A percentile compares a stretch with the other conserved stretches of the same genome.
phyloP scores from a whole-genome alignment of 2,888 invertebrate genomes.

The Hylaea fasciaria region DNA sequence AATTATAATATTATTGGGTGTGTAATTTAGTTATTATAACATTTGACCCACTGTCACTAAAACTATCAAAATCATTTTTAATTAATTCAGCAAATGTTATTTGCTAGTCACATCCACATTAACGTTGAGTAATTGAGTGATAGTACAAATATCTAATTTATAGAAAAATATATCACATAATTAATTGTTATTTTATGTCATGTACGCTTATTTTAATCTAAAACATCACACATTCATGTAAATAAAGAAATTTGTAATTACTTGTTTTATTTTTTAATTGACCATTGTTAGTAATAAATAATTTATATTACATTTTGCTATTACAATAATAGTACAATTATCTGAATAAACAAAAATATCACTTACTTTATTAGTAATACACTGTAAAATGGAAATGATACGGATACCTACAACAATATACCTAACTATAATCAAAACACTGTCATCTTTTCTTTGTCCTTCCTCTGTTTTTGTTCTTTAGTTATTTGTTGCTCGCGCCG shows the following conservation, averaged over 20 bases:
- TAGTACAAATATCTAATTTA: constrained; percentile 85
- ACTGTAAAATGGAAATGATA: background rate
- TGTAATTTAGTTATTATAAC: constrained; percentile 48
- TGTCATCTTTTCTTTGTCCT: constrained; percentile 90
- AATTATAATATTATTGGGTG: constrained; percentile 63
- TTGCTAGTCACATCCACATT: constrained; percentile 83
- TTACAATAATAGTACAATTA: background rate
- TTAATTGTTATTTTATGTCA: constrained; percentile 84
- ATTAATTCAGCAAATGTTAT: constrained; percentile 77
- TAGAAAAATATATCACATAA: constrained; percentile 82
- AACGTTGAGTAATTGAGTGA: constrained; percentile 80
- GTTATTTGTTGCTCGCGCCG: constrained; percentile 86
- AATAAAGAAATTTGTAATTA: constrained; percentile 83
- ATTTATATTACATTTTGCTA: no score
- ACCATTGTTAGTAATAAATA: background rate
- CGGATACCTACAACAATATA: background rate
- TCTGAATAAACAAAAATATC: no score
- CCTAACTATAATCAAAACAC: constrained; percentile 84
- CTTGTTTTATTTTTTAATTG: constrained; percentile 55
- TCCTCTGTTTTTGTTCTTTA: constrained; percentile 89
- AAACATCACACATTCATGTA: constrained; percentile 80
- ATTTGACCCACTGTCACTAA: constrained; percentile 80
- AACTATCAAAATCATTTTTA: constrained; percentile 62
- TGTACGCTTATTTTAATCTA: constrained; percentile 85
- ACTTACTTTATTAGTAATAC: background rate